Conservation (phyloP, 2,888 invertebrate genomes). For the Drepanosiphum platanoidis region DNA sequence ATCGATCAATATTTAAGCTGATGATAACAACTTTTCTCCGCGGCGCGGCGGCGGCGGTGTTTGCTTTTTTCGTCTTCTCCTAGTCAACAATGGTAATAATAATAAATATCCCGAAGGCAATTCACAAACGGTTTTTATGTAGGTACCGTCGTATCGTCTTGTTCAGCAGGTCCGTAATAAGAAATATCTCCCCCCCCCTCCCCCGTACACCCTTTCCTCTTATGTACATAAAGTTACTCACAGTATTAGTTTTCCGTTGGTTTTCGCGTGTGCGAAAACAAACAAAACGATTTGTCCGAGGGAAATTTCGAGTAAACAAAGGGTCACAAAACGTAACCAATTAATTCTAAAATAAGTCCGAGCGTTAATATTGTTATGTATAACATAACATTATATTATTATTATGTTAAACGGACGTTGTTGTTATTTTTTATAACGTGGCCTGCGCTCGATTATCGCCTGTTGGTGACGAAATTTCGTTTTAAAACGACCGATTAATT, state of each 20-base stretch:
- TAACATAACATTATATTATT: background rate
- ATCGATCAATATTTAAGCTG: slow-evolving; percentile 41
- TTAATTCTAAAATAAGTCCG: slow-evolving; percentile 15
- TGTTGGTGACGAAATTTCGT: too few species aligned
- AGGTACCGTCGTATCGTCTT: slow-evolving; percentile 32
- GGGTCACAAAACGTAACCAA: slow-evolving; percentile 40
- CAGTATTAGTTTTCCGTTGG: slow-evolving; percentile 38
- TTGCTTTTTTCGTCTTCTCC: slow-evolving; percentile 37
- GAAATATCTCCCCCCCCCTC: slow-evolving; percentile 27
- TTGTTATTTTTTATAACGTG: background rate
- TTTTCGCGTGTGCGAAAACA: slow-evolving; percentile 30
- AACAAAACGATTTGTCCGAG: slow-evolving; percentile 49
- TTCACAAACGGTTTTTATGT: slow-evolving; percentile 43
- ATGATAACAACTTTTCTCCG: slow-evolving; percentile 32
- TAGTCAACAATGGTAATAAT: slow-evolving; percentile 53
- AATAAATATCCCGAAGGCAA: slow-evolving; percentile 55
- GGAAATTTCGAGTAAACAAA: slow-evolving; percentile 41
- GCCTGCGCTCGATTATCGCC: too few species aligned
- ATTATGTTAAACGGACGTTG: too few species aligned
- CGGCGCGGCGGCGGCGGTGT: too few species aligned
- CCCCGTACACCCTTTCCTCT: background rate
- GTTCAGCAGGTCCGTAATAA: slow-evolving; percentile 31
- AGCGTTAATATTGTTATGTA: background rate
- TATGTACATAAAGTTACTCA: slow-evolving; percentile 42
- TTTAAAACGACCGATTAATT: too few species aligned